Evolutionary conservation across 2,797 vertebrate species (phyloP).

Genomic region (Ctenopoma multispine): DNA sequence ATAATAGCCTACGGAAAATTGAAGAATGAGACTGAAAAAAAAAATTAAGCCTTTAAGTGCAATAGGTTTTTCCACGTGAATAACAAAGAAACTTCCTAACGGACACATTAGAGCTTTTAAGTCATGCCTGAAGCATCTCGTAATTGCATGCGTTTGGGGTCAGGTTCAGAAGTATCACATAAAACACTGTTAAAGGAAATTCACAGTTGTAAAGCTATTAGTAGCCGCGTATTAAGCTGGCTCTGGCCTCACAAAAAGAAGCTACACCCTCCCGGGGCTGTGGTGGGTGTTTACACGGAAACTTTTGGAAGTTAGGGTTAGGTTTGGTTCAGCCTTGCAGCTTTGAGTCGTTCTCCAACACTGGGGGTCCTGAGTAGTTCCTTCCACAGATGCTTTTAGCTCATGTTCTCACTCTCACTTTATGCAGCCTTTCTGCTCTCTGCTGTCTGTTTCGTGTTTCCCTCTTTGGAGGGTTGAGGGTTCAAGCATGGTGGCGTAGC

Average conservation of each 20-base stretch:
- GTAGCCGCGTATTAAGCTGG: constrained; percentile 13
- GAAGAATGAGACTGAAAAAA: constrained; percentile 23
- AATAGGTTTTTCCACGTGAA: constrained; percentile 30
- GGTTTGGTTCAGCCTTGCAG: constrained; percentile 31
- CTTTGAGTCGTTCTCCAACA: constrained; percentile 26
- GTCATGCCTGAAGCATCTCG: constrained; percentile 33
- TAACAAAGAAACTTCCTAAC: constrained; percentile 20
- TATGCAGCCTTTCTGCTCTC: constrained; percentile 36
- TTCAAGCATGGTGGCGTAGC: constrained; percentile 38
- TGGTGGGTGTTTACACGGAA: constrained; percentile 44
- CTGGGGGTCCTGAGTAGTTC: constrained; percentile 24
- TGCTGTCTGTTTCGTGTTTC: constrained; percentile 27
- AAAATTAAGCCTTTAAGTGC: constrained; percentile 45
- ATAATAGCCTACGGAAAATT: constrained; percentile 34
- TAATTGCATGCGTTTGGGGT: constrained; percentile 46
- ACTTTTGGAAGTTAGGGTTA: constrained; percentile 39
- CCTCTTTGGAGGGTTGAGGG: constrained; percentile 56
- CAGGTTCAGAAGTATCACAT: constrained; percentile 21
- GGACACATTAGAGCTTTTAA: constrained; percentile 33
- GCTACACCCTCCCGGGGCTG: constrained; percentile 9
- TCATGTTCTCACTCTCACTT: constrained; percentile 42
- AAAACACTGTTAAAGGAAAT: constrained; percentile 26
- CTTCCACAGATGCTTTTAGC: constrained; percentile 61
- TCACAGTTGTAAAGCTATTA: constrained; percentile 29
- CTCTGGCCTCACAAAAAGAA: constrained; percentile 14